These are phyloP conservation scores for Crypturellus tataupa DNA, from an alignment of 2,797 vertebrate genomes.

Conservation along the genomic window DNA sequence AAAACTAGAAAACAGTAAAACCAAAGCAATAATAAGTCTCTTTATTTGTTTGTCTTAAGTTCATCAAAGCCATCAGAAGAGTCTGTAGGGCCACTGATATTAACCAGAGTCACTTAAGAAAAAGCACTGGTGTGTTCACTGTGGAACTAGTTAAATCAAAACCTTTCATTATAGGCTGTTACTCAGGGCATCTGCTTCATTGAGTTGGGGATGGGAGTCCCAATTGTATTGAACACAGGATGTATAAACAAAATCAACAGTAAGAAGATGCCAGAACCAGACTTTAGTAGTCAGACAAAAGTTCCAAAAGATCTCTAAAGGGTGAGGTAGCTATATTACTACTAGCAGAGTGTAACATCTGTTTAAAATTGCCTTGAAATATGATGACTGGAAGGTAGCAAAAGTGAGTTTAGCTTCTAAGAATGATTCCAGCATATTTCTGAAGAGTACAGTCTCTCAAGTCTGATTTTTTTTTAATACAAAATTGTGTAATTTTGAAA, in stretches of 20 bases:
- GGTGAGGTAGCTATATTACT: neutral
- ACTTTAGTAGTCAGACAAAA: neutral
- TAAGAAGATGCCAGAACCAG: neutral
- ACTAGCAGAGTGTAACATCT: neutral
- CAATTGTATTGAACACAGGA: neutral
- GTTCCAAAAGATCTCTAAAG: neutral
- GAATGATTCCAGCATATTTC: neutral
- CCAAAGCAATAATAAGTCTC: neutral
- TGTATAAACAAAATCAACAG: conserved; percentile 20
- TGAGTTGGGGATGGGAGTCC: too few species aligned
- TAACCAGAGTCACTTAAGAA: neutral
- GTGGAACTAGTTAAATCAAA: neutral
- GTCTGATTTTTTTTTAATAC: neutral
- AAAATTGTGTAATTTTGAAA: too few species aligned
- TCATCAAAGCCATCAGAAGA: neutral
- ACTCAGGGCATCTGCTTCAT: neutral
- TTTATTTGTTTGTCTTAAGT: neutral
- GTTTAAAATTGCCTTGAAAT: neutral
- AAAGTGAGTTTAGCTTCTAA: neutral
- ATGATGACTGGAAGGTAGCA: neutral
- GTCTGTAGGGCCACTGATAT: neutral
- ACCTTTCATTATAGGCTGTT: neutral
- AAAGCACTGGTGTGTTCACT: neutral
- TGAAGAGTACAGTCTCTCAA: neutral
- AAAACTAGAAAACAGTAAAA: neutral